Evolutionary conservation across 2,888 invertebrate species (phyloP).

Genomic region (Megaustenia siamemsis): DNA sequence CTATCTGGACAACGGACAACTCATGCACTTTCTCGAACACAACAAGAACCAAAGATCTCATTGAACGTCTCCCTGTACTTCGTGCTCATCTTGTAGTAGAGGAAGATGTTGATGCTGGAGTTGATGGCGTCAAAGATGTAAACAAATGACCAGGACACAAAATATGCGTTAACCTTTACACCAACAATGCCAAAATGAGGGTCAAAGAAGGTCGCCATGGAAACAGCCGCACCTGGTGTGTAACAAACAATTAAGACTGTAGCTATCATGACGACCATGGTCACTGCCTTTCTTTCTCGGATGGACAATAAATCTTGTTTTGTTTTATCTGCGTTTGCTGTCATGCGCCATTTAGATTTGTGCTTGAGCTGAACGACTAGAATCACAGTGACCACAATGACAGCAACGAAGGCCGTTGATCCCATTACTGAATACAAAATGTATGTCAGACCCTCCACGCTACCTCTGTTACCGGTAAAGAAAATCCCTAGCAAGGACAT

Average conservation of each 20-base stretch:
- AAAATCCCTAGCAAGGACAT: background rate
- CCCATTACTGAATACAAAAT: background rate
- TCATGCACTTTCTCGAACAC: too few species aligned
- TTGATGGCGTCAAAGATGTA: background rate
- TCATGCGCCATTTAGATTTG: background rate
- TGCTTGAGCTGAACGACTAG: background rate
- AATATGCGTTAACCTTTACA: background rate
- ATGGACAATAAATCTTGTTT: too few species aligned
- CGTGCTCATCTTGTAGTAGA: constrained; percentile 8
- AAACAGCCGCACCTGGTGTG: background rate
- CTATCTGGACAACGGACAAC: too few species aligned
- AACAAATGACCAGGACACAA: background rate
- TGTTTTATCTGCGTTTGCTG: too few species aligned
- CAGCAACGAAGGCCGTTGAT: background rate
- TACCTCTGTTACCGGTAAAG: background rate
- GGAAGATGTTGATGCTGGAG: background rate
- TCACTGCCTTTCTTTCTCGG: background rate
- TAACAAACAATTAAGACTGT: background rate
- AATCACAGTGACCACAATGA: background rate
- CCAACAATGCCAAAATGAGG: background rate
- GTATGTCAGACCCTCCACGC: background rate
- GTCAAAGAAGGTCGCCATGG: background rate
- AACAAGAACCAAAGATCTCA: background rate
- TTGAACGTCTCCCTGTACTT: background rate
- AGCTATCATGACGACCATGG: background rate